These are phyloP conservation scores for Platysteira castanea DNA, from an alignment of 2,113 vertebrate species.

Conservation along the genomic window DNA sequence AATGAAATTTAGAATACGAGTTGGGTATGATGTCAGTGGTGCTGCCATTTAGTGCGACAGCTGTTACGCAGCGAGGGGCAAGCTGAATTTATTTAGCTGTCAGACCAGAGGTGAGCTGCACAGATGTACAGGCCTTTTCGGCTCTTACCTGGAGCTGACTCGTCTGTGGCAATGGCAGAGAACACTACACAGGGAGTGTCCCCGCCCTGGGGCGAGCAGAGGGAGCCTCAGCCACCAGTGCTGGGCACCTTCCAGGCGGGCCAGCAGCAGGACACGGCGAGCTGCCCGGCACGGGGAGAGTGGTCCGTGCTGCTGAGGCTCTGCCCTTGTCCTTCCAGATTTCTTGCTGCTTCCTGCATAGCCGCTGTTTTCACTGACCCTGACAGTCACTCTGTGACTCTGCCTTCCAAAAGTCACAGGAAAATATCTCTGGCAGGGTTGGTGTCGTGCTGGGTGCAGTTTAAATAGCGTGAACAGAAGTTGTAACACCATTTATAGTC, in stretches of 20 bases:
- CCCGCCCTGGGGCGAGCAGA: fast-evolving
- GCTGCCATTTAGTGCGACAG: fast-evolving
- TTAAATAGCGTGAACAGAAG: neutral
- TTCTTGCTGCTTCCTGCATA: neutral
- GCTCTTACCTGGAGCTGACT: fast-evolving
- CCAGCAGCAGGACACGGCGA: neutral
- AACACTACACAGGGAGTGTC: fast-evolving
- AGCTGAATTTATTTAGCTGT: neutral
- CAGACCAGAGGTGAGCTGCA: fast-evolving
- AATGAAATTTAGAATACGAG: neutral
- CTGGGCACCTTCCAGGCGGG: fast-evolving
- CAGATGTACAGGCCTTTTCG: neutral
- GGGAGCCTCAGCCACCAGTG: fast-evolving
- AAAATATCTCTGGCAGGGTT: neutral
- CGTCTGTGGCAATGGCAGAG: fast-evolving
- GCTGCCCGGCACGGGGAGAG: fast-evolving
- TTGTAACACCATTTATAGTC: neutral
- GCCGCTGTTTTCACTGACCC: neutral
- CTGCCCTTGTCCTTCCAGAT: fast-evolving
- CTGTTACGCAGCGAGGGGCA: fast-evolving
- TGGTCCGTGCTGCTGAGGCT: fast-evolving
- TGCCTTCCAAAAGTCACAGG: neutral
- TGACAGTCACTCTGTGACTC: neutral
- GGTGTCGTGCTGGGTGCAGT: neutral
- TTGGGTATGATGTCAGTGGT: fast-evolving